Evolutionary conservation across 1,140 invertebrate species (phyloP), one percentile per base, ranked within the genome.

Genomic region (Lanistes nyassanus): DNA sequence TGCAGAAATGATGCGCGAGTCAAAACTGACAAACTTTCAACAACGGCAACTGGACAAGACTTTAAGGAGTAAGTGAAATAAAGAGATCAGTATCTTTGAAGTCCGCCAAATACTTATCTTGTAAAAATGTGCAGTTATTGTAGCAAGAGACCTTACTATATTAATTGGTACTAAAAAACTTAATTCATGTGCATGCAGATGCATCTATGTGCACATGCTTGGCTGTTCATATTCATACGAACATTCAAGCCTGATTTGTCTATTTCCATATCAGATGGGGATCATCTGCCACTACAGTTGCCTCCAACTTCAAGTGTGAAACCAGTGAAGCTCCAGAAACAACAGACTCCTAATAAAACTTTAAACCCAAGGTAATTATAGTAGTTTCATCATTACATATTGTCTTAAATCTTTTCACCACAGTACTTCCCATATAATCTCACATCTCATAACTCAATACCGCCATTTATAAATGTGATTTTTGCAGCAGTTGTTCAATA

Each of bases 1-100:
- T 82, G 51, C 75, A 88, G 87, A 84, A 53, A 88, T 88, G 87
- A 88, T 88, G 87, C 77, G 84, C 42, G 87, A 88, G 75, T 88
- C 87, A 39, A 87, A 84, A 76, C 76, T 88, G 11, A 88, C 85
- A 64, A 88, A 84, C 73, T 86, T 85, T 67, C 87, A 88, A 76
- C 86, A 88, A 71, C 81, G 86, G 67, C 82, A 88, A 64, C 58
- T 88, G n/a, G 80, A 86, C 56, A 83, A 83, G 72, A 77, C 81
- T n/a, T 34, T 88, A n/a, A 82, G 76, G 81, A 72, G 86, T 88
- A 80, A 80, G 78, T 81, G 47, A 13, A 62, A 74, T 31, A 13
- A 42, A 34, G 66, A 9, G 29, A 29, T 53, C 51, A 13, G 51
- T 23, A 53, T 29, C 26, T 31, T 31, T 53, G 19, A 13, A 19